Evolutionary conservation across 2,888 invertebrate genomes (phyloP), one percentile per base, ranked within the genome.

Genomic region (Drosophila flavopinicola): DNA sequence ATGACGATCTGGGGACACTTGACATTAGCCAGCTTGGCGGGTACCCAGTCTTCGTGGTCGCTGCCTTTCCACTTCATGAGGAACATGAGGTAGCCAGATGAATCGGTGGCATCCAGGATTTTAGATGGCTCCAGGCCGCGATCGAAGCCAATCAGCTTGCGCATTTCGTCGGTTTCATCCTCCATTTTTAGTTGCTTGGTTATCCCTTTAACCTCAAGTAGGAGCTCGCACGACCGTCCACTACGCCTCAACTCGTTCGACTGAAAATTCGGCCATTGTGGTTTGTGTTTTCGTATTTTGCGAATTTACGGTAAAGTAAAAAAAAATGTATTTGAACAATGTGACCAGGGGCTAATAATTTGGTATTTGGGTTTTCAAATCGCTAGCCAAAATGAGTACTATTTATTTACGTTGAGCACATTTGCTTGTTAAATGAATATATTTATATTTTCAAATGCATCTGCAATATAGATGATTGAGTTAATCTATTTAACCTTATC

Each of bases 11-110:
- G 97, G 0, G 97, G 97, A 89, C 97, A 97, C 66, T 93, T 93
- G 0, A 94, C 92, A 87, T 98, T 97, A 0, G 97, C 97, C 82
- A 96, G 94, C 78, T 95, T 93, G 0, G 97, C 96, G 0, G 97
- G 96, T 6, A 97, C 97, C 29, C 97, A 91, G 88, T 98, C 97
- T 0, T 97, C 97, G 85, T 97, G 97, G 79, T 97, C 97, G 0
- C 96, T 96, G 75, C 97, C 97, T 88, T 96, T 96, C 96, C 96
- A 98, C 89, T 97, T 97, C 95, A 98, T 97, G 1, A 98, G 92
- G 92, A 98, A 97, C 96, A 97, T 97, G 1, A 97, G 92, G 89
- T 97, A 96, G 0, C 97, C 97, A 69, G 95, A 96, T 65, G 97
- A 96, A 90, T 98, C 98, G 27, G 98, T 98, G 2, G 98, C 98